Conservation (phyloP, 2,797 vertebrate species). For the Martes flavigula region DNA sequence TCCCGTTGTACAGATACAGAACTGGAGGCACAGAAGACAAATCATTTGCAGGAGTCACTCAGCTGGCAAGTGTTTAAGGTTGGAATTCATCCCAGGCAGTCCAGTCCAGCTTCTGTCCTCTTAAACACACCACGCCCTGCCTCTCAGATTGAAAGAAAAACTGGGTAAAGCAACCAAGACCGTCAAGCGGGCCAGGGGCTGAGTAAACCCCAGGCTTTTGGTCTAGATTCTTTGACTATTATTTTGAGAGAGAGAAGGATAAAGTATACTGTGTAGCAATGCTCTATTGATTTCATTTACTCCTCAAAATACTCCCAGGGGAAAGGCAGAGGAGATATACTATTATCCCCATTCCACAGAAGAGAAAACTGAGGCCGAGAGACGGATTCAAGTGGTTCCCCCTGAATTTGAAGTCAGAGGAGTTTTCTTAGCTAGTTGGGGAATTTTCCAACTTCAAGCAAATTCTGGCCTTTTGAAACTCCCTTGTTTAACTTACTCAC, state of each 20-base stretch:
- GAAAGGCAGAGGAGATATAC: not conserved
- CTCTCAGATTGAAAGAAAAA: not conserved
- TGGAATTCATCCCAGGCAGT: not conserved
- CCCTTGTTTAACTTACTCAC: constrained; percentile 8
- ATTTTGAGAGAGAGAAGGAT: not conserved
- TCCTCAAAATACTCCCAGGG: not conserved
- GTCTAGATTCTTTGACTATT: not conserved
- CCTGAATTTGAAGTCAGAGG: not conserved
- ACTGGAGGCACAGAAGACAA: not conserved
- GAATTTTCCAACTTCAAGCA: not conserved
- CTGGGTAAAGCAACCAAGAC: not conserved
- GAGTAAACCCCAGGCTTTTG: not conserved
- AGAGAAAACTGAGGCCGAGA: not conserved
- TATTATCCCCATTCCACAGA: not conserved
- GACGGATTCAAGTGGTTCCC: not conserved
- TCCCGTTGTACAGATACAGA: not conserved
- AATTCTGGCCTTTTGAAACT: not conserved
- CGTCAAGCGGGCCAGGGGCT: not conserved
- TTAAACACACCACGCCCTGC: not conserved
- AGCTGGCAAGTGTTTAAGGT: not conserved
- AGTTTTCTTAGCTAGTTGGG: not conserved
- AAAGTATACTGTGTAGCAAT: not conserved
- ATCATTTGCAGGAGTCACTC: not conserved
- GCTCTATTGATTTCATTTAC: not conserved
- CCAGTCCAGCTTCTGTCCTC: not conserved